These are phyloP conservation scores for Cotesia congregata DNA, from an alignment of 2,888 invertebrate species.

Conservation along the genomic window DNA sequence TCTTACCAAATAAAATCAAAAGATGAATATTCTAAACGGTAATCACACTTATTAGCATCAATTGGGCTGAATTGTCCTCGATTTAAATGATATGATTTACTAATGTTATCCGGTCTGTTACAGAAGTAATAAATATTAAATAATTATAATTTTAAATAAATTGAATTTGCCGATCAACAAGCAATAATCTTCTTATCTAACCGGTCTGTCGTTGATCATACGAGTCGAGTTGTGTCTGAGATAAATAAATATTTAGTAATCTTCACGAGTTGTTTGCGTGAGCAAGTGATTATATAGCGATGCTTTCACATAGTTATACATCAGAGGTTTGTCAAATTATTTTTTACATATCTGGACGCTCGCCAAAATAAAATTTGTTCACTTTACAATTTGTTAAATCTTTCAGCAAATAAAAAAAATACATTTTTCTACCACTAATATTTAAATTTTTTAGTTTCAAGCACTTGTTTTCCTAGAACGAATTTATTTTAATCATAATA, in stretches of 20 bases:
- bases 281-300: constrained; percentile 20
- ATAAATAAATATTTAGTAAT: constrained; percentile 36
- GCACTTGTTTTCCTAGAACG: background rate
- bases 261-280: constrained; percentile 29
- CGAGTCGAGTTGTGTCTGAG: constrained; percentile 17
- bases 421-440: background rate
- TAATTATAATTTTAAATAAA: background rate
- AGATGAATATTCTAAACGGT: constrained; percentile 18
- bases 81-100: constrained; percentile 25
- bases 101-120: background rate
- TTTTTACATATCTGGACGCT: background rate
- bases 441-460: background rate
- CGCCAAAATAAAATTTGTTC: background rate
- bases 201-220: background rate
- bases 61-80: constrained; percentile 26
- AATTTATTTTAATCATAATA: constrained; percentile 9
- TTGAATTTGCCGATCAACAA: background rate
- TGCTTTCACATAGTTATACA: constrained; percentile 2
- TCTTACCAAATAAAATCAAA: background rate
- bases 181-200: constrained; percentile 10
- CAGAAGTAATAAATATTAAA: background rate
- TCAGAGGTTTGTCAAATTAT: constrained; percentile 16
- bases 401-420: constrained; percentile 9
- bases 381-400: background rate
- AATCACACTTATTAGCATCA: constrained; percentile 23